These are phyloP conservation scores for Shinisaurus crocodilurus DNA, from an alignment of 2,113 vertebrate genomes.

Conservation along the genomic window DNA sequence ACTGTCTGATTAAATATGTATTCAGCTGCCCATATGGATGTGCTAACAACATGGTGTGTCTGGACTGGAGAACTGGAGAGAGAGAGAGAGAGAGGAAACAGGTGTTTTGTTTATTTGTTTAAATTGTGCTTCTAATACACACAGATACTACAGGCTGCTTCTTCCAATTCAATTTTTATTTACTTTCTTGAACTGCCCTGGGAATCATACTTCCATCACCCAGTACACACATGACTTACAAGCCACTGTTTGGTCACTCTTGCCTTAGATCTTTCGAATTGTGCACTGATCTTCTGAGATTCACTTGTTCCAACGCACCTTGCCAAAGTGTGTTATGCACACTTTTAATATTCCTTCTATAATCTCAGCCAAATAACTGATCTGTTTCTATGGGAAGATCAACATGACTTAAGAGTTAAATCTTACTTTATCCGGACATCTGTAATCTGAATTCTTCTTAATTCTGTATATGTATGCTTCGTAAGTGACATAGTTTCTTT, in stretches of 20 bases:
- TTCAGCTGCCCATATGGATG: background rate
- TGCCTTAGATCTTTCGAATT: background rate
- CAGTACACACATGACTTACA: background rate
- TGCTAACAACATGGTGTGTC: background rate
- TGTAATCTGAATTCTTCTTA: background rate
- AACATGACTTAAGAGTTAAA: background rate
- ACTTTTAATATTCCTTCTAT: background rate
- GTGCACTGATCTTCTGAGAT: background rate
- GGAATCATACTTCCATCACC: background rate
- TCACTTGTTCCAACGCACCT: background rate
- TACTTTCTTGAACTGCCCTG: background rate
- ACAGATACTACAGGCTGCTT: background rate
- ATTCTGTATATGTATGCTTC: background rate
- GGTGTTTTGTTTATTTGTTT: background rate
- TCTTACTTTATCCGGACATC: background rate
- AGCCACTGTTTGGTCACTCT: background rate
- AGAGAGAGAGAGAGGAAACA: too few species aligned
- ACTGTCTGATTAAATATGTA: background rate
- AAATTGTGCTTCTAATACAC: background rate
- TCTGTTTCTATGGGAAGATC: background rate
- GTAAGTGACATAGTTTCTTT: background rate
- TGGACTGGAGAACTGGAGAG: background rate
- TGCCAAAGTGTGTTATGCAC: background rate
- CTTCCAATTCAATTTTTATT: background rate
- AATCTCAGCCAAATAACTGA: background rate